These are phyloP conservation scores for Zalophus californianus DNA, from an alignment of 2,797 vertebrate genomes.

Conservation along the genomic window DNA sequence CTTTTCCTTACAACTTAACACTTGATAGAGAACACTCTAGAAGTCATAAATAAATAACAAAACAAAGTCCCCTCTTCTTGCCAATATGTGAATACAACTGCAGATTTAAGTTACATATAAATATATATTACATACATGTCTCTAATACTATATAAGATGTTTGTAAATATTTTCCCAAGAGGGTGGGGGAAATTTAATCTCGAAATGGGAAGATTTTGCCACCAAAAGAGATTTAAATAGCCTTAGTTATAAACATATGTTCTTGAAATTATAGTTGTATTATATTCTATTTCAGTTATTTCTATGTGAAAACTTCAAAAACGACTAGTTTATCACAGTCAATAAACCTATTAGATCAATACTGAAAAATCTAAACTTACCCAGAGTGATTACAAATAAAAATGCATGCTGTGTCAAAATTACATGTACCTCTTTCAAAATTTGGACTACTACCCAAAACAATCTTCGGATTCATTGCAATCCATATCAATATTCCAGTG, in stretches of 20 bases:
- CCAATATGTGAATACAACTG: background rate
- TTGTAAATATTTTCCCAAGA: slow-evolving; percentile 49
- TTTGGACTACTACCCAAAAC: background rate
- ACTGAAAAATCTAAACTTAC: slow-evolving; percentile 53
- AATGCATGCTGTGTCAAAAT: slow-evolving; percentile 41
- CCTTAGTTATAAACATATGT: slow-evolving; percentile 20
- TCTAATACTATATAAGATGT: slow-evolving; percentile 58
- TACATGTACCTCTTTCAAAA: slow-evolving; percentile 42
- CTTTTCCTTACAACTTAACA: slow-evolving; percentile 32
- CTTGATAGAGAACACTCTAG: slow-evolving; percentile 16
- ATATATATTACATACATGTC: background rate
- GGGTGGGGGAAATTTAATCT: background rate
- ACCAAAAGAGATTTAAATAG: slow-evolving; percentile 40
- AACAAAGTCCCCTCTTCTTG: slow-evolving; percentile 26
- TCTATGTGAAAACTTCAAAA: slow-evolving; percentile 18
- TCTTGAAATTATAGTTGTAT: slow-evolving; percentile 30
- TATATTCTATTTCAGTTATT: slow-evolving; percentile 53
- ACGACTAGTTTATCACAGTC: background rate
- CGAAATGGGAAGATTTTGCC: slow-evolving; percentile 23
- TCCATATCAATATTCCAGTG: background rate
- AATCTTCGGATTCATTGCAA: background rate
- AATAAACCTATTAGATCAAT: slow-evolving; percentile 55
- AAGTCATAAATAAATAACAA: slow-evolving; percentile 43
- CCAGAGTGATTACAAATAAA: slow-evolving; percentile 31
- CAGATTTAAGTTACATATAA: slow-evolving; percentile 21